Evolutionary conservation across 1,140 invertebrate species (phyloP), one percentile per base, ranked within the genome.

Genomic region (Drosophila lini): DNA sequence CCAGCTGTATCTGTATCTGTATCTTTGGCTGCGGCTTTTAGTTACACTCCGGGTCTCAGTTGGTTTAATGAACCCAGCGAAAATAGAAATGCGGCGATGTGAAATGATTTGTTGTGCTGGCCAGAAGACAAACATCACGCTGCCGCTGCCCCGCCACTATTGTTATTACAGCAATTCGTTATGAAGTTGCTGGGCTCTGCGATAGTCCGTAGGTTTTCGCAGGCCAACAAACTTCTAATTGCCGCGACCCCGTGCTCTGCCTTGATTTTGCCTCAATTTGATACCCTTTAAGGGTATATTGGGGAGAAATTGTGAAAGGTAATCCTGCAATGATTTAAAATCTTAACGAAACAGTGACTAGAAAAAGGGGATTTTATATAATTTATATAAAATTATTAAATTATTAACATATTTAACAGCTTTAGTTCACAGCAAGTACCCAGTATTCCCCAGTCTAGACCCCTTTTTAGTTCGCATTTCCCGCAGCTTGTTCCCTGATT

Each of bases 201-300:
- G 50, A n/a, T 53, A 36, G 32, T 53, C 52, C 5, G 53, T 63
- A 47, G 42, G 42, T 69, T 81, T 69, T 81, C 52, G 48, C 82
- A 86, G 82, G 81, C 78, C 78, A 85, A 85, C 81, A 85, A 85
- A 85, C 81, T 85, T 81, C 74, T 85, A 85, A 85, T 85, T 85
- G 74, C 74, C 74, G 34, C 58, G 38, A 57, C 74, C 45, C 57
- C 47, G 44, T 58, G 58, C 57, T 73, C 45, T 16, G 61, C 36
- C 56, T 65, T 58, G 42, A 60, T 60, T 42, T 34, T 8, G 32
- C 40, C 44, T 40, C 3, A 58, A 22, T 25, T 32, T 59, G 34
- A 40, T 69, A 57, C 42, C 41, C n/a, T 40, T 45, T 42, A 15
- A 10, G 11, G 44, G 57, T 47, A 31, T 38, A n/a, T 62, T 13